Evolutionary conservation across 2,888 invertebrate species (phyloP).

Genomic region (Acanthosepion lycidas): DNA sequence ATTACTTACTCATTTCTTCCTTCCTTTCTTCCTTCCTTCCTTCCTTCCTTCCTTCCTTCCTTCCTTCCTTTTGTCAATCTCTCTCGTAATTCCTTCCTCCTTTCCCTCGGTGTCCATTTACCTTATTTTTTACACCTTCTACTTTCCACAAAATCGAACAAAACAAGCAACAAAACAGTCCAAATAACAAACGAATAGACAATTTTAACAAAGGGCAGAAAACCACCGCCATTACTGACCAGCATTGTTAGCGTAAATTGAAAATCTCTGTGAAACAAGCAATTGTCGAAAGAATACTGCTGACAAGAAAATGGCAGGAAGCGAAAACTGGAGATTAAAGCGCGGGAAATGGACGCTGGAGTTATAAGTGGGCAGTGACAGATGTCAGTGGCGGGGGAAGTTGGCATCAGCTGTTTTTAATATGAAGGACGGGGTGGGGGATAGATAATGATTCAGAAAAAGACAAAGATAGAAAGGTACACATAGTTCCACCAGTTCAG

Average conservation of each 20-base stretch:
- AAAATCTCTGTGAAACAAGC: neutral
- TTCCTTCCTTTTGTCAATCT: too few relatives aligned
- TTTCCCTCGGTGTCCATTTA: too few relatives aligned
- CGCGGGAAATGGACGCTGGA: neutral
- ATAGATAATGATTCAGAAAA: neutral
- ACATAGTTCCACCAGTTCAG: neutral
- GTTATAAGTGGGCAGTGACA: too few relatives aligned
- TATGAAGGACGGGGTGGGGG: neutral
- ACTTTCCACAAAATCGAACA: neutral
- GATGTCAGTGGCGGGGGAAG: neutral
- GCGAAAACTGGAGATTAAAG: neutral
- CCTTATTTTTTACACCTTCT: neutral
- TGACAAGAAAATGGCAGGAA: constrained; percentile 17
- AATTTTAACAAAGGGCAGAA: neutral
- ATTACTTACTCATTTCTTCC: too few relatives aligned
- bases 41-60: too few relatives aligned
- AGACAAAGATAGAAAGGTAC: neutral
- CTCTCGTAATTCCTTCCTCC: too few relatives aligned
- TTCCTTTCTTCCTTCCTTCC: too few relatives aligned
- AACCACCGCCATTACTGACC: neutral
- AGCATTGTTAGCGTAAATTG: constrained; percentile 33
- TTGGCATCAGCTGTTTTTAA: constrained; percentile 3
- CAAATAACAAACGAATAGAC: neutral
- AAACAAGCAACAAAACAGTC: neutral
- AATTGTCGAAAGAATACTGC: neutral